These are phyloP conservation scores for Drosophila punjabiensis DNA, from an alignment of 1,140 invertebrate species.

Conservation along the genomic window DNA sequence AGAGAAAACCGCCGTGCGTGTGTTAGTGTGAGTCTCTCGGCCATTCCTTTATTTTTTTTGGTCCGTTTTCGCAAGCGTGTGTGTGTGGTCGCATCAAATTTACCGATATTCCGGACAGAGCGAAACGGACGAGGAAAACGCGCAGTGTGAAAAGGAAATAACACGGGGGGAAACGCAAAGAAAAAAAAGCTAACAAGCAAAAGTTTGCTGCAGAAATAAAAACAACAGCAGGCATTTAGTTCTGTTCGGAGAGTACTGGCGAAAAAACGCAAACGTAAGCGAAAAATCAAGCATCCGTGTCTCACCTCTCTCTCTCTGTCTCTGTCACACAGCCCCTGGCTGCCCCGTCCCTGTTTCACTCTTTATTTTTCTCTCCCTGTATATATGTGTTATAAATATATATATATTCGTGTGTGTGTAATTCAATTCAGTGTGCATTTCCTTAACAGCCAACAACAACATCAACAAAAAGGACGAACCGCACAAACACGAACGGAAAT, in stretches of 20 bases:
- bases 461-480: slow-evolving; percentile 39
- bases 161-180: slow-evolving; percentile 14
- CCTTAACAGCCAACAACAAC: slow-evolving; percentile 32
- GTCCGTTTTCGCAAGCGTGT: slow-evolving; percentile 30
- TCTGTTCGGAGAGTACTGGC: slow-evolving; percentile 16
- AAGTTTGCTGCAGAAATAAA: slow-evolving; percentile 10
- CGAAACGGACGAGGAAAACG: slow-evolving; percentile 36
- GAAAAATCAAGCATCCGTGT: slow-evolving; percentile 33
- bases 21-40: slow-evolving; percentile 23
- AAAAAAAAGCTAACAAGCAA: slow-evolving; percentile 2
- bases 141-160: slow-evolving; percentile 20
- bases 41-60: slow-evolving; percentile 58
- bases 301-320: slow-evolving; percentile 13
- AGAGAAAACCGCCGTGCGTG: slow-evolving; percentile 22
- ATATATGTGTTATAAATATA: slow-evolving; percentile 7
- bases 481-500: slow-evolving; percentile 31
- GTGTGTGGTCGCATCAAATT: slow-evolving; percentile 62
- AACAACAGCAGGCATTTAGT: slow-evolving; percentile 26
- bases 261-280: slow-evolving; percentile 53
- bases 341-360: slow-evolving; percentile 1
- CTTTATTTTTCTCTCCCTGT: slow-evolving; percentile 3
- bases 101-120: slow-evolving; percentile 71
- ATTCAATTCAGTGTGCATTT: slow-evolving; percentile 50
- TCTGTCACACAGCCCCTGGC: slow-evolving; percentile 6
- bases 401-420: slow-evolving; percentile 13